Conservation (phyloP, 2,888 invertebrate species). For the Drosophila siamana region DNA sequence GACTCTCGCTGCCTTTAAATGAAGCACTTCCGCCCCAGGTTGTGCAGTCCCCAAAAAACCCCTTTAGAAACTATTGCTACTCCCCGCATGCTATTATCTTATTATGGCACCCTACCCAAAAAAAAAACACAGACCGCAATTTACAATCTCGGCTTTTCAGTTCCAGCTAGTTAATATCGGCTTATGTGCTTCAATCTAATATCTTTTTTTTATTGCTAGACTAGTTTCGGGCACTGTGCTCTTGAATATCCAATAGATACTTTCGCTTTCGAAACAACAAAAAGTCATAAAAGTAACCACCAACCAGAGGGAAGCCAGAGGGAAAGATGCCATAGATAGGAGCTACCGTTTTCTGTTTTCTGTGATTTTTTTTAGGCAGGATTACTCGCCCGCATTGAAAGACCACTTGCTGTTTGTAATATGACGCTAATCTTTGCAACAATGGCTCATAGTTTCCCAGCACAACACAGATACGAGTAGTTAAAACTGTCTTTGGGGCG, state of each 20-base stretch:
- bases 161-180: conserved; percentile 25
- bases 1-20: conserved; percentile 29
- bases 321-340: conserved; percentile 35
- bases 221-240: not conserved
- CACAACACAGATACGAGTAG: conserved; percentile 36
- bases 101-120: conserved; percentile 10
- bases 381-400: conserved; percentile 50
- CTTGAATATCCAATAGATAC: conserved; percentile 31
- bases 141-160: conserved; percentile 17
- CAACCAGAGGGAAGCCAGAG: not conserved
- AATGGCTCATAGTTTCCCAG: conserved; percentile 69
- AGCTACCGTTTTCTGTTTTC: conserved; percentile 51
- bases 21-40: conserved; percentile 46
- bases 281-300: conserved; percentile 64
- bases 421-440: conserved; percentile 70
- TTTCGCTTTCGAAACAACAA: conserved; percentile 48
- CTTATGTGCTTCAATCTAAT: conserved; percentile 17
- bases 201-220: conserved; percentile 8
- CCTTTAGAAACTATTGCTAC: not conserved
- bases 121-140: conserved; percentile 9
- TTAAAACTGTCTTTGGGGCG: conserved; percentile 30
- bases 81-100: conserved; percentile 7
- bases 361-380: conserved; percentile 28
- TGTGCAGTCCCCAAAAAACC: not conserved
- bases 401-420: conserved; percentile 70